Evolutionary conservation across 2,888 invertebrate species (phyloP), one percentile per base, ranked within the genome.

Genomic region (Megamerina dolium): DNA sequence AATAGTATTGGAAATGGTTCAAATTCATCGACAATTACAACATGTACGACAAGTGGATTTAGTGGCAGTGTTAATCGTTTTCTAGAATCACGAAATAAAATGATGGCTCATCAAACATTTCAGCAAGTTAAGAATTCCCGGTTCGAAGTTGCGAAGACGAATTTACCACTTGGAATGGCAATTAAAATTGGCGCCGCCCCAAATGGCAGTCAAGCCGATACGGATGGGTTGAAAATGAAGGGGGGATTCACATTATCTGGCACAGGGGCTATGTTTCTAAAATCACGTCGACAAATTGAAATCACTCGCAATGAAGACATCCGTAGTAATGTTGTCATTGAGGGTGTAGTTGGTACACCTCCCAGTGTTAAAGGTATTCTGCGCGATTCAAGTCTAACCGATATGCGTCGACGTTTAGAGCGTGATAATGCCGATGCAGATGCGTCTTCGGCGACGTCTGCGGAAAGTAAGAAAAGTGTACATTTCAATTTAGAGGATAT

Each of bases 391-490:
- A 68, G 75, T 21, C 49, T 70, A 26, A 67, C 66, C 2, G 72
- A 71, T 34, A 66, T 71, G 56, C 59, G 64, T 3, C 54, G 68
- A 5, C 57, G 65, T 3, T 38, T 48, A 16, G 52, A 63, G 13
- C 59, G 59, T 18, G 62, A 65, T 1, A 51, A 51, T 2, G 52
- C 53, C 12, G 55, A 54, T 9, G 44, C 38, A 29, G 47, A 41
- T 9, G 33, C 29, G 10, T n/a, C n/a, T n/a, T 21, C 33, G 3
- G 37, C 33, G 23, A 32, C 45, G 3, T 38, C 47, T 8, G 30
- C 13, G 0, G 87, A 87, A 47, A 87, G 87, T 45, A 80, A 80
- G 46, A 87, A 87, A 62, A 86, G 83, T 61, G 87, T 88, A 1
- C 74, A 81, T 8, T 82, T 82, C 54, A 80, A 80, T 63, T 64